Evolutionary conservation across 2,113 vertebrate species (phyloP).

Genomic region (Donacobius atricapilla): DNA sequence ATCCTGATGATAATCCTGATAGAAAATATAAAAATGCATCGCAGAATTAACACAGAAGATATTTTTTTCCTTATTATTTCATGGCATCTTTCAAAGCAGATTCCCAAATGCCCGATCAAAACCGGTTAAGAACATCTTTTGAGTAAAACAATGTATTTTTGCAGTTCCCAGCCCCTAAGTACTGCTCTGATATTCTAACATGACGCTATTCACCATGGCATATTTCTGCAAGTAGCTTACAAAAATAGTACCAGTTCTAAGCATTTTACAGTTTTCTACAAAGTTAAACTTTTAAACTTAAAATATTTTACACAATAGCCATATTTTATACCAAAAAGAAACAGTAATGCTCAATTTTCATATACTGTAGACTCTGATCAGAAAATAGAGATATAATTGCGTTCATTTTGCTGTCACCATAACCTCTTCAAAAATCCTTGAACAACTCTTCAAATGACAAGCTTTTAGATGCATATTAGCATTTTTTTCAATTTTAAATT

Average conservation of each 20-base stretch:
- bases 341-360: constrained; percentile 71
- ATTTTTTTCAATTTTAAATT: constrained; percentile 82
- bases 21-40: neutral
- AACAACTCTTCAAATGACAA: constrained; percentile 84
- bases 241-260: constrained; percentile 53
- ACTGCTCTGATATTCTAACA: neutral
- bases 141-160: neutral
- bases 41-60: neutral
- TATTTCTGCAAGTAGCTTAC: constrained; percentile 12
- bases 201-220: neutral
- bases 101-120: neutral
- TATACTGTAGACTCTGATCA: constrained; percentile 74
- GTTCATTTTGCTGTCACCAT: constrained; percentile 85
- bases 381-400: constrained; percentile 84
- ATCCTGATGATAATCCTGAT: neutral
- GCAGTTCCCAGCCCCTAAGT: neutral
- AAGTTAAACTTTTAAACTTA: constrained; percentile 69
- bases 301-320: constrained; percentile 66
- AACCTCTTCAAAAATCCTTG: constrained; percentile 81
- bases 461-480: constrained; percentile 85
- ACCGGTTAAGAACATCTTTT: neutral
- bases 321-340: constrained; percentile 70
- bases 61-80: neutral
- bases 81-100: constrained; percentile 1
- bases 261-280: constrained; percentile 19